Percentiles rank a stretch among this genome's conserved stretches.
These are phyloP conservation scores for Meriones psammophilus DNA, from an alignment of 2,797 vertebrate species.

Conservation along the genomic window DNA sequence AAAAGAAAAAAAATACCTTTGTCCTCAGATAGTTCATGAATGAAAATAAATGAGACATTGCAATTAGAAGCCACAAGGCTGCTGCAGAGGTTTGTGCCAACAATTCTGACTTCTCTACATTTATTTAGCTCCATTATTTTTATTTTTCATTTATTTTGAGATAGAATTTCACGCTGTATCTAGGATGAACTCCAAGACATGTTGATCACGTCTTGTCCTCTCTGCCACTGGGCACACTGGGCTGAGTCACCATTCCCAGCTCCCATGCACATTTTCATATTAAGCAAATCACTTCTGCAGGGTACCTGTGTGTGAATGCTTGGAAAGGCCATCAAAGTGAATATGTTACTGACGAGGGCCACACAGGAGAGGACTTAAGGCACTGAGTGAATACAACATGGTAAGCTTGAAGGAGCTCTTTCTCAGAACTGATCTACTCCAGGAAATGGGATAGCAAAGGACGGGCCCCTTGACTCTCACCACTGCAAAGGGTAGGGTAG, in stretches of 20 bases:
- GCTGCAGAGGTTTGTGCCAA: neutral
- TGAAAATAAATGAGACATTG: neutral
- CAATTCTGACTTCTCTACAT: neutral
- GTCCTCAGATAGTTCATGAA: neutral
- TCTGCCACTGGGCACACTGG: too few species aligned
- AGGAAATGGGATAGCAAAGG: neutral
- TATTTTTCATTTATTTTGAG: neutral
- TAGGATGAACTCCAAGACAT: neutral
- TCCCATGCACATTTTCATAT: neutral
- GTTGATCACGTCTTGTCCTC: neutral
- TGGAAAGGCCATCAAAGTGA: neutral
- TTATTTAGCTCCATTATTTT: neutral
- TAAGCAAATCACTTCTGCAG: neutral
- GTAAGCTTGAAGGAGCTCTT: neutral
- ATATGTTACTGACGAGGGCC: neutral
- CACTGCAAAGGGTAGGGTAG: neutral
- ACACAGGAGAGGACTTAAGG: neutral
- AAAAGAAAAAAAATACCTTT: neutral
- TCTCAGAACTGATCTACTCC: neutral
- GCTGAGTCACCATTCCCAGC: neutral
- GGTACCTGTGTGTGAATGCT: neutral
- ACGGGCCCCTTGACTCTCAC: neutral
- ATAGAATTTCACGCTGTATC: neutral
- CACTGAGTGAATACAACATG: neutral
- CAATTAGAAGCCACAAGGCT: neutral